Conservation (phyloP, 2,113 vertebrate genomes). For the Ovis canadensis region DNA sequence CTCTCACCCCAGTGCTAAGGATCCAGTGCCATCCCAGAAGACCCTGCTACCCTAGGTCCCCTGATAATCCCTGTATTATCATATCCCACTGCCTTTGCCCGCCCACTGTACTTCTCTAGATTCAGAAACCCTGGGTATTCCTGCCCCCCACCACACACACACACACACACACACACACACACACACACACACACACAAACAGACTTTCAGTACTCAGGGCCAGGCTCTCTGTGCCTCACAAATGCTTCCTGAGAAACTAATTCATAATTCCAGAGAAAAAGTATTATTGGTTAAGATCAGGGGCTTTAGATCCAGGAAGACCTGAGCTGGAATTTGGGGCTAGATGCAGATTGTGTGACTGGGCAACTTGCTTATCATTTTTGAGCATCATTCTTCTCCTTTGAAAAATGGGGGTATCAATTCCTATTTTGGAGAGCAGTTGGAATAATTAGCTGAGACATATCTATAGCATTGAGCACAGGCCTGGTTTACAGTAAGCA, state of each 20-base stretch:
- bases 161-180: background rate
- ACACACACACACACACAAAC: background rate
- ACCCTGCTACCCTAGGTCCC: background rate
- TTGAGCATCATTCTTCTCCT: background rate
- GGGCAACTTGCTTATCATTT: background rate
- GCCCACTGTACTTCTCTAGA: background rate
- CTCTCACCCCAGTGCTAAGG: background rate
- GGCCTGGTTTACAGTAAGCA: background rate
- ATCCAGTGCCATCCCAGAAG: background rate
- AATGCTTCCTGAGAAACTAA: background rate
- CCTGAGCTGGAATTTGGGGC: background rate
- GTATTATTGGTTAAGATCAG: background rate
- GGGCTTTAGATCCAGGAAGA: background rate
- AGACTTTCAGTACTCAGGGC: background rate
- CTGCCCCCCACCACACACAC: background rate
- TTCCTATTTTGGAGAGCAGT: background rate
- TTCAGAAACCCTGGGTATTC: background rate
- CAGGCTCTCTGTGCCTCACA: background rate
- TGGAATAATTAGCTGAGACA: background rate
- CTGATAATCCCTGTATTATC: background rate
- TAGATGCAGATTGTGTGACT: background rate
- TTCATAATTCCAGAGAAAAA: background rate
- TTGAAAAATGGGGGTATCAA: background rate
- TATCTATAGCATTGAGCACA: background rate
- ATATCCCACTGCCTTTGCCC: background rate